Evolutionary conservation across 2,888 invertebrate genomes (phyloP), one percentile per base, ranked within the genome.

Genomic region (Pseudanteris insignis): DNA sequence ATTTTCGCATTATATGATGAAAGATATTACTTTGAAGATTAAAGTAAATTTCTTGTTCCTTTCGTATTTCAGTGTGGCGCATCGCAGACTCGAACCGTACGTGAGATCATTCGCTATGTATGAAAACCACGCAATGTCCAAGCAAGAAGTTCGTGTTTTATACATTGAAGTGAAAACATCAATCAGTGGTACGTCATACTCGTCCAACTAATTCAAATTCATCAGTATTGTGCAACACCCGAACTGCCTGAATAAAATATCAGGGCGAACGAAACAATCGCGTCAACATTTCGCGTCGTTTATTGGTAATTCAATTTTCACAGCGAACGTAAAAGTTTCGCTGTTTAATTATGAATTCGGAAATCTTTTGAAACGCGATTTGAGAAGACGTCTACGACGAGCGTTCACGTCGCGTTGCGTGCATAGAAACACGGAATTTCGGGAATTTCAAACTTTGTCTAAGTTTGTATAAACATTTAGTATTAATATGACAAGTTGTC

Each of bases 1-100:
- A n/a, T n/a, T 43, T 30, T 30, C 11, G 7, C 30, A 53, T 34
- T 26, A 43, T 28, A 37, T 41, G 30, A 30, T 12, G 30, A 46
- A 47, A 36, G 33, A 46, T 50, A 38, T 53, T 60, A 60, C 47
- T 60, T 53, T 18, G n/a, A 11, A 60, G 53, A 60, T 60, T 46
- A 60, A 60, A 60, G 47, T 41, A 46, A 37, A 48, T 47, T 36
- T 59, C 30, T 53, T 24, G 32, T 37, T 47, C 47, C 21, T 50
- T 32, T 53, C 47, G 47, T 47, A 60, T 47, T 47, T 60, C 18
- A n/a, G n/a, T n/a, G n/a, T n/a, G n/a, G n/a, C n/a, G n/a, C n/a
- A n/a, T n/a, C n/a, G n/a, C n/a, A n/a, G n/a, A n/a, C n/a, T n/a
- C n/a, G n/a, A n/a, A n/a, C n/a, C n/a, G n/a, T n/a, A n/a, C n/a